Evolutionary conservation across 2,888 invertebrate genomes (phyloP).

Genomic region (Trichogramma dendrolimi): DNA sequence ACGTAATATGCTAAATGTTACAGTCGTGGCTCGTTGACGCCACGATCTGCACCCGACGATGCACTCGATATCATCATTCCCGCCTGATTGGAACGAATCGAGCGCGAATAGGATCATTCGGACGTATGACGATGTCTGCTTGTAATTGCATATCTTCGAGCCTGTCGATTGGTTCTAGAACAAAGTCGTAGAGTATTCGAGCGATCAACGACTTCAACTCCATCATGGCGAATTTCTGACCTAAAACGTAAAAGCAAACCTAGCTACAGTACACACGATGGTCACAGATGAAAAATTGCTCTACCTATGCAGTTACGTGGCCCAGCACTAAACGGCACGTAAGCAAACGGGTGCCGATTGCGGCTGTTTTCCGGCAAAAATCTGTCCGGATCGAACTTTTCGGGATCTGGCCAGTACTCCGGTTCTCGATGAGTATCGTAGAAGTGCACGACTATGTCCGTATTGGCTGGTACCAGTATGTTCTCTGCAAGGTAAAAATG

Average conservation of each 20-base stretch:
- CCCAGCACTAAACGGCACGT: conserved; percentile 21
- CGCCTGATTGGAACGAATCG: conserved; percentile 17
- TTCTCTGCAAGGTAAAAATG: not conserved
- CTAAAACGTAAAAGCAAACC: conserved; percentile 6
- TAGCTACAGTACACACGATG: not conserved
- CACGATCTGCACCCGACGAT: too few relatives aligned
- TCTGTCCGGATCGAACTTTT: conserved; percentile 22
- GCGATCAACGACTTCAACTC: conserved; percentile 27
- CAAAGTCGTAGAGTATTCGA: conserved; percentile 28
- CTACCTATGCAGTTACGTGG: conserved; percentile 22
- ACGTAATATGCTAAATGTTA: not conserved
- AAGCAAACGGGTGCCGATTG: conserved; percentile 11
- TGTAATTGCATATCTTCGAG: conserved; percentile 17
- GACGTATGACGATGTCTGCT: conserved; percentile 25
- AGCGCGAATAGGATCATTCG: conserved; percentile 10
- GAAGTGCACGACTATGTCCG: conserved; percentile 9
- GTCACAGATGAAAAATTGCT: not conserved
- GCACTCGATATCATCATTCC: not conserved
- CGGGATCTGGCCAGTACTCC: conserved; percentile 15
- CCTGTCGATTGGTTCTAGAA: conserved; percentile 29
- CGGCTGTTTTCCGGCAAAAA: conserved; percentile 8
- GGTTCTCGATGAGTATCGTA: conserved; percentile 17
- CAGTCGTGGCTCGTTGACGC: too few relatives aligned
- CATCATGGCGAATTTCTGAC: conserved; percentile 24
- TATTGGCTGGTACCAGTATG: conserved; percentile 5